phyloP scores from a whole-genome alignment of 2,113 vertebrate genomes.

The Forbesichthys agassizii region DNA sequence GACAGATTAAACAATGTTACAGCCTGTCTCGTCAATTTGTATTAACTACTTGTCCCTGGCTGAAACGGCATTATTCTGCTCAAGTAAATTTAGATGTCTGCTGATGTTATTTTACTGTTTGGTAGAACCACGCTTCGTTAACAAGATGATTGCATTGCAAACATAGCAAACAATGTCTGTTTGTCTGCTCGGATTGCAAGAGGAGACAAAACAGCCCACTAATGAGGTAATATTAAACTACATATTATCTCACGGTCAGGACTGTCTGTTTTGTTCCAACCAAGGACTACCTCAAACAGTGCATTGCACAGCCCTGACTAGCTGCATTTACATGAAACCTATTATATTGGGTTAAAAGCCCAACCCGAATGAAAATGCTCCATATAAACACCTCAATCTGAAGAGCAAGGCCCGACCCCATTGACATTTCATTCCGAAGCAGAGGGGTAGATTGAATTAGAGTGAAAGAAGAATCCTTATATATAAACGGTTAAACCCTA shows the following conservation, averaged over 20 bases:
- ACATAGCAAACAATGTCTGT: conserved; percentile 14
- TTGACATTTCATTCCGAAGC: no score
- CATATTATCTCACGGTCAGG: conserved; percentile 26
- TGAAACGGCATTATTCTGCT: background rate
- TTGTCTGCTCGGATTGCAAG: conserved; percentile 23
- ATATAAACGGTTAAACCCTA: no score
- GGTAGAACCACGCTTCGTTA: conserved; percentile 5
- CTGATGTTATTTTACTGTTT: conserved; percentile 11
- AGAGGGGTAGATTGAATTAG: no score
- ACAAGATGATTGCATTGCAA: conserved; percentile 6
- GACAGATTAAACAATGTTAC: background rate
- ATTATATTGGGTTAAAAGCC: no score
- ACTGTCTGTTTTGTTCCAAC: conserved; percentile 42
- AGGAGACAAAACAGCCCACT: conserved; percentile 20
- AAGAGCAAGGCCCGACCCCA: no score
- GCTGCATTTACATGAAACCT: no score
- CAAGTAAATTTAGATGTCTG: conserved; percentile 11
- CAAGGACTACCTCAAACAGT: conserved; percentile 23
- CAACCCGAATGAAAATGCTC: no score
- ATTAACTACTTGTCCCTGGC: conserved; percentile 4
- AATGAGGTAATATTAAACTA: conserved; percentile 14
- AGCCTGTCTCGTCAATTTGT: background rate
- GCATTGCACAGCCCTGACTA: conserved; percentile 22
- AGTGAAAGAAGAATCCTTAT: no score
- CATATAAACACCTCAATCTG: no score